phyloP scores from a whole-genome alignment of 2,113 vertebrate genomes.

The Lamprotornis superbus region DNA sequence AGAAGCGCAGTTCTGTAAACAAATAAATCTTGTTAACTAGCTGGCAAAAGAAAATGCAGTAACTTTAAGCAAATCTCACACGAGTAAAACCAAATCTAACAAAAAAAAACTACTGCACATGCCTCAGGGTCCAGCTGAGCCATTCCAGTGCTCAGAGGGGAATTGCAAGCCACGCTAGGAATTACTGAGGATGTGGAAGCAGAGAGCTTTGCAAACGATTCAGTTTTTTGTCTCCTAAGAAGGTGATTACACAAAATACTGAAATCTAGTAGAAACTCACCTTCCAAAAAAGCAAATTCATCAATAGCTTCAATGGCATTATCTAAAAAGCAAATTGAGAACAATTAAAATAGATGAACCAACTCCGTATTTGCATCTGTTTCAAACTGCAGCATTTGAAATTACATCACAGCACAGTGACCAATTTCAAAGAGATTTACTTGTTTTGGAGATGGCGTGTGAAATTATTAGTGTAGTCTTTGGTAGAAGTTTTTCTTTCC shows the following conservation, averaged over 20 bases:
- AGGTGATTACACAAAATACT: not conserved
- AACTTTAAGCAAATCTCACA: not conserved
- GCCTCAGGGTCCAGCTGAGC: not conserved
- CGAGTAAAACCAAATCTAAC: not conserved
- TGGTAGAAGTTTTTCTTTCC: not conserved
- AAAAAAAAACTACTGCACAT: rapidly evolving
- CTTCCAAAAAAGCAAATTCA: conserved; percentile 97
- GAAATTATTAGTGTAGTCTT: not conserved
- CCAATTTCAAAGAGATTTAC: not conserved
- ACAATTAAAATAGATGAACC: not conserved
- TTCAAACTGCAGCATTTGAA: not conserved
- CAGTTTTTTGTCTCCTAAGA: not conserved
- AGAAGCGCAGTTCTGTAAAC: not conserved
- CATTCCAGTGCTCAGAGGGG: not conserved
- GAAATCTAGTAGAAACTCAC: conserved; percentile 66
- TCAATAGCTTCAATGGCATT: conserved; percentile 94
- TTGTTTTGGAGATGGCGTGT: not conserved
- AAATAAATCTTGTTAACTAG: not conserved
- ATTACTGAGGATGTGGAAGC: not conserved
- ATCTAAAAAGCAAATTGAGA: conserved; percentile 74
- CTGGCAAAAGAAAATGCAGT: not conserved
- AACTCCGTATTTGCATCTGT: not conserved
- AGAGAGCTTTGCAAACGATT: not conserved
- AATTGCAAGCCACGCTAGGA: not conserved
- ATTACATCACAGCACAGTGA: not conserved